phyloP scores from a whole-genome alignment of 2,113 vertebrate genomes.

The Scophthalmus maximus region DNA sequence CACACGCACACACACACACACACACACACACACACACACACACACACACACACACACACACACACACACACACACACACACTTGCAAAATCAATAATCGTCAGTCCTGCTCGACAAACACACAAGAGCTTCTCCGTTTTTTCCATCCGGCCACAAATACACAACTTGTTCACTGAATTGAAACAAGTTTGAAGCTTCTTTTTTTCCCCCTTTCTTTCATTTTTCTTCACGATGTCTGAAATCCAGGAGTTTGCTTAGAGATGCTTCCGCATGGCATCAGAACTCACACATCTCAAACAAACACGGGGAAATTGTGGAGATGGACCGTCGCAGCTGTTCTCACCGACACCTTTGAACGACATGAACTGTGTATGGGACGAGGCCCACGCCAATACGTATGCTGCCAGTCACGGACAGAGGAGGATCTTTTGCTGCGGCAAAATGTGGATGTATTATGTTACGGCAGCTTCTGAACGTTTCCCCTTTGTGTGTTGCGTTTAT shows the following conservation, averaged over 20 bases:
- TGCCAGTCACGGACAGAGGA: too few species aligned
- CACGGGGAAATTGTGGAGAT: neutral
- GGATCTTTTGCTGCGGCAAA: too few species aligned
- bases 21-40: constrained; percentile 27
- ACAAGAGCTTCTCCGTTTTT: constrained; percentile 54
- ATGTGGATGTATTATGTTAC: too few species aligned
- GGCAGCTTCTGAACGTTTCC: too few species aligned
- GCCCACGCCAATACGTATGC: neutral
- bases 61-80: constrained; percentile 42
- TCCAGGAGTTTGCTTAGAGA: constrained; percentile 18
- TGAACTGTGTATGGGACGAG: neutral
- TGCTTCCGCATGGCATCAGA: constrained; percentile 5
- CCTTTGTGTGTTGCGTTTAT: too few species aligned
- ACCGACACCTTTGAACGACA: neutral
- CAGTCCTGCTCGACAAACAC: constrained; percentile 69
- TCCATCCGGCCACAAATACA: too few species aligned
- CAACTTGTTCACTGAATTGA: constrained; percentile 50
- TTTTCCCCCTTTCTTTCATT: too few species aligned
- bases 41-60: too few species aligned
- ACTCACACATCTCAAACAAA: constrained; percentile 35
- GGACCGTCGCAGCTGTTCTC: neutral
- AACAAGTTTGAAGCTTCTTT: constrained; percentile 36
- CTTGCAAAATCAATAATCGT: constrained; percentile 79
- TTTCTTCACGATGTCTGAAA: too few species aligned
- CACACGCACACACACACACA: constrained; percentile 24